These are phyloP conservation scores for Harmothoe impar DNA, from an alignment of 2,888 invertebrate species.

Conservation along the genomic window DNA sequence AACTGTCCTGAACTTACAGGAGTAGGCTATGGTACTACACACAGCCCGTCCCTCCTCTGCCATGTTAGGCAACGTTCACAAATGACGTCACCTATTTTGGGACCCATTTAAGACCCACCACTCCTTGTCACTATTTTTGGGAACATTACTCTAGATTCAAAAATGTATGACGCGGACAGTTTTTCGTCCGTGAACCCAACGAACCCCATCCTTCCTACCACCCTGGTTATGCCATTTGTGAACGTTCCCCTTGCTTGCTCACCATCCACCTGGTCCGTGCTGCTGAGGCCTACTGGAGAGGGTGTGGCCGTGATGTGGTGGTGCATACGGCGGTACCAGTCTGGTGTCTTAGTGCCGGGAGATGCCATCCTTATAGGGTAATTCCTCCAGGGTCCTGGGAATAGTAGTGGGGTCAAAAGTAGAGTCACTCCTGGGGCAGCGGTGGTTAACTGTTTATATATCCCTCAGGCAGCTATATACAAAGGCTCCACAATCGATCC, in stretches of 20 bases:
- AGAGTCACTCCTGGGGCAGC: background rate
- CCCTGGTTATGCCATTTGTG: too few species aligned
- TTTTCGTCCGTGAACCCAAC: too few species aligned
- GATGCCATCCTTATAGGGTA: slow-evolving; percentile 6
- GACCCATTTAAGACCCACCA: too few species aligned
- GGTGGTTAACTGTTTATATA: background rate
- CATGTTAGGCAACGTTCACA: too few species aligned
- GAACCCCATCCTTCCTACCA: too few species aligned
- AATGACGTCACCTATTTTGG: too few species aligned
- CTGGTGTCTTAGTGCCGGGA: slow-evolving; percentile 1
- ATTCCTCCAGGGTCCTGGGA: slow-evolving; percentile 6
- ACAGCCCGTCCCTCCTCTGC: too few species aligned
- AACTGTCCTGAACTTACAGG: too few species aligned
- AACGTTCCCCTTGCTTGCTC: background rate
- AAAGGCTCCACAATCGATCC: background rate
- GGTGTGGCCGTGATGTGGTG: slow-evolving; percentile 56
- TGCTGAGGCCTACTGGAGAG: background rate
- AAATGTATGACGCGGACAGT: too few species aligned
- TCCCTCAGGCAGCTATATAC: background rate
- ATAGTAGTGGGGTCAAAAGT: background rate
- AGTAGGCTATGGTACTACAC: too few species aligned
- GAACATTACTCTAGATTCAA: too few species aligned
- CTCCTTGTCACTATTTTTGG: too few species aligned
- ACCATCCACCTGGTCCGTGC: background rate
- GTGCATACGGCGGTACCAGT: slow-evolving; percentile 42